phyloP scores from a whole-genome alignment of 2,888 invertebrate species.

The Oxycera nigricornis region DNA sequence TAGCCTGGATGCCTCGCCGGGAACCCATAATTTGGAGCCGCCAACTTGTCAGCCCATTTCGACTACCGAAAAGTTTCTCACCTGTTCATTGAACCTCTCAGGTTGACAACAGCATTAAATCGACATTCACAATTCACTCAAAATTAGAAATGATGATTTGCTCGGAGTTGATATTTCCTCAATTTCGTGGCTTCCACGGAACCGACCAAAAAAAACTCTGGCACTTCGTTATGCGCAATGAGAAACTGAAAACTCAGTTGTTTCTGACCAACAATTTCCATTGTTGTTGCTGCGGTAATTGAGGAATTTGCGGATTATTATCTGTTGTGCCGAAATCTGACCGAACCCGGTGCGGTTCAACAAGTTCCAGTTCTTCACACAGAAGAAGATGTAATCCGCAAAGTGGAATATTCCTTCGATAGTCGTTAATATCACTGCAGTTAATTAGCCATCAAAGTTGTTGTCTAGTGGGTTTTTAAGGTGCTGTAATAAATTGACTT shows the following conservation, averaged over 20 bases:
- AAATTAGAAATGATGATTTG: not conserved
- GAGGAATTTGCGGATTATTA: not conserved
- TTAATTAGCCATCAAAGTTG: not conserved
- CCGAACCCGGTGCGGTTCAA: not conserved
- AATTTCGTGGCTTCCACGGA: not conserved
- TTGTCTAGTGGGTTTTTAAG: constrained; percentile 3
- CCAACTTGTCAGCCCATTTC: too few species aligned
- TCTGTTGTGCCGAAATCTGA: not conserved
- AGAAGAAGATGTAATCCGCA: not conserved
- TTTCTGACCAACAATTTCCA: not conserved
- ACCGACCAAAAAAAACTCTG: not conserved
- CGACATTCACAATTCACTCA: not conserved
- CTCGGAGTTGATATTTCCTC: not conserved
- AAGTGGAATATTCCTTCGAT: not conserved
- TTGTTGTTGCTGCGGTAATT: constrained; percentile 11
- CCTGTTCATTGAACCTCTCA: not conserved
- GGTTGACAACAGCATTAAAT: not conserved
- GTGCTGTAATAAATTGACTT: not conserved
- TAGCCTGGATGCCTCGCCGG: too few species aligned
- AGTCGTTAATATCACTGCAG: not conserved
- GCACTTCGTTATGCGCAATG: not conserved
- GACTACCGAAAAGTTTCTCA: too few species aligned
- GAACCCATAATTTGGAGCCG: too few species aligned
- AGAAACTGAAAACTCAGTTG: not conserved
- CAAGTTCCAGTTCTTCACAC: not conserved